These are phyloP conservation scores for Drosophila lowei DNA, from an alignment of 1,140 invertebrate species.

Conservation along the genomic window DNA sequence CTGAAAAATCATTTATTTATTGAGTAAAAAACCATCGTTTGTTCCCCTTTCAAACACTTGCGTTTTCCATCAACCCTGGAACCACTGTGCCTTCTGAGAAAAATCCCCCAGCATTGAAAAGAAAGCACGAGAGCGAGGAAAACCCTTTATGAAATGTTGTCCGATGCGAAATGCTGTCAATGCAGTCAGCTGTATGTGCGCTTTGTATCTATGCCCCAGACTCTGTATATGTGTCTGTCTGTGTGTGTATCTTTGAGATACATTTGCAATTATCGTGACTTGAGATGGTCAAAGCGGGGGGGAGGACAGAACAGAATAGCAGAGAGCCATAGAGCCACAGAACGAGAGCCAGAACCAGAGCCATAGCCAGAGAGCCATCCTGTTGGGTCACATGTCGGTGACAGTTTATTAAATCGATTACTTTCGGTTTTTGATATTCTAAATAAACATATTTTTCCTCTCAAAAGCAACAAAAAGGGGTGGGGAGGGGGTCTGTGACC, in stretches of 20 bases:
- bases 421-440: constrained; percentile 82
- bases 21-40: background rate
- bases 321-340: background rate
- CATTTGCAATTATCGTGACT: constrained; percentile 83
- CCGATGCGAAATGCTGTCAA: constrained; percentile 51
- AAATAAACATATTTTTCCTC: constrained; percentile 78
- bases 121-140: background rate
- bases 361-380: background rate
- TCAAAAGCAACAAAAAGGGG: background rate
- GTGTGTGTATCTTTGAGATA: constrained; percentile 72
- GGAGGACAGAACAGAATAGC: constrained; percentile 4
- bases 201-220: constrained; percentile 12
- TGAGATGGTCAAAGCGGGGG: constrained; percentile 50
- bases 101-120: too few relatives aligned
- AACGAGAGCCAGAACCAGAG: too few relatives aligned
- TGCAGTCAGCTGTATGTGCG: constrained; percentile 55
- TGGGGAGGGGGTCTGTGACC: constrained; percentile 29
- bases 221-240: constrained; percentile 13
- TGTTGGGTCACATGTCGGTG: constrained; percentile 74
- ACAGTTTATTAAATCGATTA: constrained; percentile 83
- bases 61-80: too few relatives aligned
- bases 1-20: background rate
- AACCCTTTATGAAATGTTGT: constrained; percentile 76
- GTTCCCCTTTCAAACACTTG: background rate
- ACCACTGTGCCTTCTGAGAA: too few relatives aligned